Conservation (phyloP, 2,113 vertebrate species). For the Tyto alba region DNA sequence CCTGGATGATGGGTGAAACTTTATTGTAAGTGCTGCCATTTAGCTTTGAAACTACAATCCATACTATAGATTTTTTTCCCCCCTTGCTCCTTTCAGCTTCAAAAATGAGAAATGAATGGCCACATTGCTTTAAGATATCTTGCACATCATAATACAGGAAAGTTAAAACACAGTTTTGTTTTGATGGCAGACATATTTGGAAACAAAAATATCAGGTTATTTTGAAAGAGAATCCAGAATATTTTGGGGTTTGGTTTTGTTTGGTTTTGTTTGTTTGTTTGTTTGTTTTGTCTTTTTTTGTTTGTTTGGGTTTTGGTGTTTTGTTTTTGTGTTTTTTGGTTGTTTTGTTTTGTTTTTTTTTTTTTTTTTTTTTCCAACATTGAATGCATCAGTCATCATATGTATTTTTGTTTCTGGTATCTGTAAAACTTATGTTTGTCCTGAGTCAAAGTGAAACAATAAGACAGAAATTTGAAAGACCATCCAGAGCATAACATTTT, state of each 20-base stretch:
- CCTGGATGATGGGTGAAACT: neutral
- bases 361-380: neutral
- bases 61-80: neutral
- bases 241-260: too few species aligned
- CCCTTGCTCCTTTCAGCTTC: accelerated
- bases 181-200: neutral
- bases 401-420: neutral
- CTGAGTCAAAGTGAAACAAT: neutral
- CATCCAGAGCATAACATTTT: neutral
- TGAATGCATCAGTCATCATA: neutral
- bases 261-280: too few species aligned
- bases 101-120: neutral
- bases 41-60: neutral
- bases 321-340: too few species aligned
- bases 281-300: too few species aligned
- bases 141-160: neutral
- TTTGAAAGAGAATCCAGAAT: neutral
- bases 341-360: too few species aligned
- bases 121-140: neutral
- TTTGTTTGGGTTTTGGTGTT: too few species aligned
- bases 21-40: neutral
- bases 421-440: neutral
- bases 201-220: neutral
- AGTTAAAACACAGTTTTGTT: neutral
- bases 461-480: neutral